Evolutionary conservation across 1,140 invertebrate species (phyloP).

Genomic region (Conus betulinus): DNA sequence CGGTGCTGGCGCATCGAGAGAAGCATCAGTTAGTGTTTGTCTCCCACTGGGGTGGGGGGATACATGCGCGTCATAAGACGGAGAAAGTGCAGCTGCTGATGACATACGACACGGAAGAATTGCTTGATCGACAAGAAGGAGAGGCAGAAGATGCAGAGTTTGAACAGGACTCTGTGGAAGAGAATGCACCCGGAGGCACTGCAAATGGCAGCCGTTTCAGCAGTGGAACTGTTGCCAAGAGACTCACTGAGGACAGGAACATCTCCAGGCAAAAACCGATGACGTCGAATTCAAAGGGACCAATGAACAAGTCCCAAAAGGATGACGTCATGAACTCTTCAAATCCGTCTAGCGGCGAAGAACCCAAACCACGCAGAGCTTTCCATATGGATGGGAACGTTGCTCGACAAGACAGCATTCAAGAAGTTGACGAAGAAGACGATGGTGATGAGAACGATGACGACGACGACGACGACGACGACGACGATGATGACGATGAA

Average conservation of each 20-base stretch:
- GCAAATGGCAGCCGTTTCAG: neutral
- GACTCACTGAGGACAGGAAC: neutral
- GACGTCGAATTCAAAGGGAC: neutral
- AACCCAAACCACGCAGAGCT: too few species aligned
- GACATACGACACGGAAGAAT: slow-evolving; percentile 41
- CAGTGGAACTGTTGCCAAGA: neutral
- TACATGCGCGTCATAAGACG: slow-evolving; percentile 63
- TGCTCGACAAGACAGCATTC: neutral
- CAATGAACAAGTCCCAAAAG: neutral
- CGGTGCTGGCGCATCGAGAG: slow-evolving; percentile 56
- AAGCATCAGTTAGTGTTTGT: slow-evolving; percentile 57
- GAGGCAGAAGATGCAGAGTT: neutral
- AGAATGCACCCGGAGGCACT: neutral
- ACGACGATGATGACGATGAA: neutral
- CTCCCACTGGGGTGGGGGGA: slow-evolving; percentile 68
- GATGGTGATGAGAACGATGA: neutral
- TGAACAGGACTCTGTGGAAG: neutral
- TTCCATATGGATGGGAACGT: neutral
- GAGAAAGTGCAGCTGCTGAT: slow-evolving; percentile 56
- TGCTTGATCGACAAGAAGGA: neutral
- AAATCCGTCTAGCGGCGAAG: too few species aligned
- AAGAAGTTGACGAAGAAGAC: neutral
- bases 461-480: neutral
- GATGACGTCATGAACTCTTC: neutral
- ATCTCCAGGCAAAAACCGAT: neutral